phyloP scores from a whole-genome alignment of 2,888 invertebrate species.

The Tiliacea citrago region DNA sequence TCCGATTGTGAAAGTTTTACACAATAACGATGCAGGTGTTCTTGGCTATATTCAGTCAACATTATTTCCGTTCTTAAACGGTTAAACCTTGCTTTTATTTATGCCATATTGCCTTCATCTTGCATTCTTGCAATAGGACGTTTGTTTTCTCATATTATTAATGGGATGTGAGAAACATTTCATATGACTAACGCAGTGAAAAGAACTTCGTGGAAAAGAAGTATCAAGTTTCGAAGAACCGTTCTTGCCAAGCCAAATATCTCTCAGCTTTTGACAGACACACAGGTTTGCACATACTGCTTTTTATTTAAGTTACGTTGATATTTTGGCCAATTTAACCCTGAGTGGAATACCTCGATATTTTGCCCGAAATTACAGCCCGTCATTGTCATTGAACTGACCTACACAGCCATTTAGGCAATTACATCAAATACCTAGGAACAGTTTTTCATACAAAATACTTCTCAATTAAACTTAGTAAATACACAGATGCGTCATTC shows the following conservation, averaged over 20 bases:
- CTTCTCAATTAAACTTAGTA: conserved; percentile 21
- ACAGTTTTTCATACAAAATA: conserved; percentile 26
- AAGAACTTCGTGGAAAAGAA: too few relatives aligned
- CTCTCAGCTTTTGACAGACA: background rate
- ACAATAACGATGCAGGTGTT: conserved; percentile 43
- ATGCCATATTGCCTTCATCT: too few relatives aligned
- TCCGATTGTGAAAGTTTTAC: conserved; percentile 44
- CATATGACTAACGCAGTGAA: background rate
- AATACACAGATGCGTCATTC: conserved; percentile 38
- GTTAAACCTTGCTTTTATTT: too few relatives aligned
- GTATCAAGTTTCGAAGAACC: background rate
- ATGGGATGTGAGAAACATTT: background rate
- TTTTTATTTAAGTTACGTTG: background rate
- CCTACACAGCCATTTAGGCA: conserved; percentile 39
- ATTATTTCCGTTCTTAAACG: conserved; percentile 17
- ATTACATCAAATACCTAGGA: conserved; percentile 37
- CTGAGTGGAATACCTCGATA: too few relatives aligned
- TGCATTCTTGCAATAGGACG: conserved; percentile 15
- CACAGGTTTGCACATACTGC: background rate
- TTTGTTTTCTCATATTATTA: background rate
- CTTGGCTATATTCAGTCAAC: conserved; percentile 38
- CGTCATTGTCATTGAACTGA: conserved; percentile 54
- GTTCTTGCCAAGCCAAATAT: background rate
- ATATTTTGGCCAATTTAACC: conserved; percentile 11
- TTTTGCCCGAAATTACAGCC: conserved; percentile 1